Evolutionary conservation across 1,140 invertebrate genomes (phyloP), one percentile per base, ranked within the genome.

Genomic region (Melitaea cinxia): DNA sequence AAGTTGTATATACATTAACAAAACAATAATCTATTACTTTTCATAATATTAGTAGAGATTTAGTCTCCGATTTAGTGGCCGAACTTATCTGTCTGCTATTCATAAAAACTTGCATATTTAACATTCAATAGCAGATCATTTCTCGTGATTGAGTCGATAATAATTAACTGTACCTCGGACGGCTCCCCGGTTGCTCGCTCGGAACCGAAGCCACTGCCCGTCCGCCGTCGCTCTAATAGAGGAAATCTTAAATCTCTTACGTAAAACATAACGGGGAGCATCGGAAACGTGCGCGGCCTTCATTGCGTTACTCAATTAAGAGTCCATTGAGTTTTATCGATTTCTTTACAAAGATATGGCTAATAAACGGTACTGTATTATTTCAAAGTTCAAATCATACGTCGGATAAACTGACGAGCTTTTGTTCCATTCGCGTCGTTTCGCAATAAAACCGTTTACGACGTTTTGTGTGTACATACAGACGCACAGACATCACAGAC

Each of bases 171-270:
- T 35, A 4, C 12, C 12, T 6, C 4, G n/a, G 12, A 30, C 28
- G 28, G 28, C 12, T 33, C 10, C 30, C 30, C 37, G 14, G 6
- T 9, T 33, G 14, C 37, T 0, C 5, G 10, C 15, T 19, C 15
- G 4, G 39, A 42, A 23, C 23, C 42, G 7, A 9, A 4, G 6
- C 30, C 1, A 3, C 2, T 10, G 4, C 21, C 17, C 10, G 35
- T 56, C 24, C 39, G 23, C 37, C 21, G 23, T 42, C 35, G 3
- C 10, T 17, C 54, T 37, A 56, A 56, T 42, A 23, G 35, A 47
- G 42, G 54, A 56, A 42, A 37, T 21, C 21, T 42, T 55, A 24
- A 55, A 56, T 56, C 37, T 42, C 10, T 56, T 56, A 10, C 54
- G 54, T 45, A 28, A 56, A 56, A 28, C 5, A 42, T 42, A 39